phyloP scores from a whole-genome alignment of 1,140 invertebrate genomes.

The Cyclina sinensis region DNA sequence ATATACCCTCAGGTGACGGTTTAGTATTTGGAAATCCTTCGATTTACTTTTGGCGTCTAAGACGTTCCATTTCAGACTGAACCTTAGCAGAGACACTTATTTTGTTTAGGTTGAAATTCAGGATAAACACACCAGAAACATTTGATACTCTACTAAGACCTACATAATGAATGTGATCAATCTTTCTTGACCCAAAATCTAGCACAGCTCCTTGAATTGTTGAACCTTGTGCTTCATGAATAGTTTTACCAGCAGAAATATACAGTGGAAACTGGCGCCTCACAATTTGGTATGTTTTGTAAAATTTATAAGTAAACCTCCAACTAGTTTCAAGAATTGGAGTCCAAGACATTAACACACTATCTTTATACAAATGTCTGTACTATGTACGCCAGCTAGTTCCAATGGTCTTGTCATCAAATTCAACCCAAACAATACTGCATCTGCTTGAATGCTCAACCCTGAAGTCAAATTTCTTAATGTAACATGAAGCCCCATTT shows the following conservation, averaged over 20 bases:
- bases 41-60: too few relatives aligned
- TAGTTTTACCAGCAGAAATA: neutral
- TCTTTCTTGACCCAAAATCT: constrained; percentile 48
- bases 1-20: neutral
- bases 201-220: constrained; percentile 20
- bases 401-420: constrained; percentile 13
- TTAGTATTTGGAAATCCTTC: neutral
- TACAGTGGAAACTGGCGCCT: constrained; percentile 13
- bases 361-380: neutral
- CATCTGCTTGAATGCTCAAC: neutral
- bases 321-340: too few relatives aligned
- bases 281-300: constrained; percentile 16
- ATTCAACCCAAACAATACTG: too few relatives aligned
- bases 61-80: too few relatives aligned
- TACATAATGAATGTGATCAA: too few relatives aligned
- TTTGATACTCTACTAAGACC: constrained; percentile 41
- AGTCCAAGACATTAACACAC: neutral
- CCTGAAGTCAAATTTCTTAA: constrained; percentile 46
- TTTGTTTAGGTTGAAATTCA: constrained; percentile 24
- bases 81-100: constrained; percentile 42
- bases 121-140: constrained; percentile 21
- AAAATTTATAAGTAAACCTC: neutral
- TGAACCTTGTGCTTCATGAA: constrained; percentile 46
- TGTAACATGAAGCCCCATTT: too few relatives aligned
- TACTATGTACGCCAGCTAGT: neutral